Evolutionary conservation across 2,113 vertebrate species (phyloP).

Genomic region (Larimichthys crocea): DNA sequence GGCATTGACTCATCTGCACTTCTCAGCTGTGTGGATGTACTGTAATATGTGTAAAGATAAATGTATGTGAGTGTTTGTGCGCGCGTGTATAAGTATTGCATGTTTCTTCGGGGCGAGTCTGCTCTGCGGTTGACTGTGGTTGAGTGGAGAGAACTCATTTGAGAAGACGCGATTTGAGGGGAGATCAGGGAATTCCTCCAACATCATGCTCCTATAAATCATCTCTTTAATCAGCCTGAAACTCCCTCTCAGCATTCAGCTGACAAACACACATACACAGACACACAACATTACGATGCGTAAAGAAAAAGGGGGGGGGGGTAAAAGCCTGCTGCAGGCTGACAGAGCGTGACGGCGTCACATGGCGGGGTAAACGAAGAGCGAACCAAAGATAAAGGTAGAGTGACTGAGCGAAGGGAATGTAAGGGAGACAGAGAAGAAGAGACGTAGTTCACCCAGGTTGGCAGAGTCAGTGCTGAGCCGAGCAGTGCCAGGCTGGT

Average conservation of each 20-base stretch:
- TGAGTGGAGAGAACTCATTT: slow-evolving; percentile 71
- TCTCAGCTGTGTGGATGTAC: background rate
- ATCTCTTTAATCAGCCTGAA: slow-evolving; percentile 82
- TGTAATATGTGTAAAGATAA: slow-evolving; percentile 16
- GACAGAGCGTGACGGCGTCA: slow-evolving; percentile 56
- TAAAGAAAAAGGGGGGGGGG: background rate
- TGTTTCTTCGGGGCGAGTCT: slow-evolving; percentile 48
- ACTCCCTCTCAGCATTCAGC: slow-evolving; percentile 65
- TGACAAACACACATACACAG: slow-evolving; percentile 66
- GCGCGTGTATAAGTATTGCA: background rate
- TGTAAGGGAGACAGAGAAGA: slow-evolving; percentile 41
- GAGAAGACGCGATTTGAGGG: slow-evolving; percentile 73
- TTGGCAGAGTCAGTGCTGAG: slow-evolving; percentile 68
- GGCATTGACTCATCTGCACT: slow-evolving; percentile 23
- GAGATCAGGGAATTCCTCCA: slow-evolving; percentile 78
- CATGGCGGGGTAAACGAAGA: slow-evolving; percentile 51
- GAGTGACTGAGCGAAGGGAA: slow-evolving; percentile 45
- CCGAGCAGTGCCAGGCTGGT: slow-evolving; percentile 67
- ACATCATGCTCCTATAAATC: slow-evolving; percentile 80
- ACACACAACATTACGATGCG: slow-evolving; percentile 57
- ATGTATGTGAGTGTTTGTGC: background rate
- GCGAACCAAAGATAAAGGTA: slow-evolving; percentile 60
- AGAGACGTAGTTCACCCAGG: slow-evolving; percentile 58
- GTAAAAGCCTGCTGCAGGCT: slow-evolving; percentile 20
- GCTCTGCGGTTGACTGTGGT: slow-evolving; percentile 61